Base-by-base conservation (phyloP, 2,888 invertebrate species). In the Balanococcus diminutus region DNA sequence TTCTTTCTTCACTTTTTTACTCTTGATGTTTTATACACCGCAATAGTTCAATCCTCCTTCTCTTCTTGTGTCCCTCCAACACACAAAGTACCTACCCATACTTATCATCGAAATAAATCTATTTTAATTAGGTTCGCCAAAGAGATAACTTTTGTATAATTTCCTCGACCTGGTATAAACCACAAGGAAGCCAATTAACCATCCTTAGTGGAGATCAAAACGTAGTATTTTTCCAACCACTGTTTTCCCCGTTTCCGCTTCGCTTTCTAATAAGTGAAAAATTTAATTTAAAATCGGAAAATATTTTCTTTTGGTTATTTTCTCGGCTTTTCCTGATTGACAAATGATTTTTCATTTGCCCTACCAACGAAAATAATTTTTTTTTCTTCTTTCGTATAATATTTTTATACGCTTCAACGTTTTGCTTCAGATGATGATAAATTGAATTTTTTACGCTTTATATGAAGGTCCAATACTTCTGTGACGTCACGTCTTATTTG, bases 231-330 rank as follows among this genome's bases (percentile, higher is more conserved):
- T 75, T 75, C n/a, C 75, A 75, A 32, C 75, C 75, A 16, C 36
- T 32, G 72, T 1, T 61, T 61, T 3, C 28, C 28, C 28, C 28
- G 72, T 72, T 72, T 72, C 72, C 31, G 31, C 31, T 31, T 72
- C 8, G 16, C 31, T 16, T 25, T 4, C 31, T 72, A 72, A 72
- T 31, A 72, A 72, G 72, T 72, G 72, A 25, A 25, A 72, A 72
- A 72, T 72, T 16, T 25, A 72, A 31, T 72, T 72, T 72, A 72
- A 72, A 72, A 72, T 72, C 72, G 31, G 72, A 72, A 72, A 72
- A 72, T 72, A 31, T 72, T 72, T 72, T 42, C 42, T 14, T 42
- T 42, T 16, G 16, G 28, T 72, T 72, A 16, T 25, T 72, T 72
- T 72, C 14, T 11, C 14, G 16, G 72, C 28, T 72, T 72, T 72